Percentiles rank a stretch among this genome's conserved stretches.
phyloP scores from a whole-genome alignment of 2,888 invertebrate genomes.

The Halictus quadricinctus region DNA sequence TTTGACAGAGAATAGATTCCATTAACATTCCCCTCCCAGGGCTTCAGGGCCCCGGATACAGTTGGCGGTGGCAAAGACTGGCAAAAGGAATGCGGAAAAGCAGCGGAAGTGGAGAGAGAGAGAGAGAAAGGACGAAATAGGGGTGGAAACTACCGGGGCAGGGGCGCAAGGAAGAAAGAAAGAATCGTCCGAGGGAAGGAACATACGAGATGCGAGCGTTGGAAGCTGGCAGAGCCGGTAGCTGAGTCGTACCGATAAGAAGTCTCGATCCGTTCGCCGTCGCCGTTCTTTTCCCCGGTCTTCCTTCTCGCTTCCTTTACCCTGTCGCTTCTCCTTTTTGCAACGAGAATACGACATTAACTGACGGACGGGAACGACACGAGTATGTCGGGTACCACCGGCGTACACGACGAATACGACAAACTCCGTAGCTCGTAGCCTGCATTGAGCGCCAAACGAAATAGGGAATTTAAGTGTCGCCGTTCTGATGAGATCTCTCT shows the following conservation, averaged over 20 bases:
- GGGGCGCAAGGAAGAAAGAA: background rate
- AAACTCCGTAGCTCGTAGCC: constrained; percentile 61
- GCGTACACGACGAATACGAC: constrained; percentile 57
- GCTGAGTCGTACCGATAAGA: constrained; percentile 78
- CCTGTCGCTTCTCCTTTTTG: constrained; percentile 64
- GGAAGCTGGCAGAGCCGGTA: constrained; percentile 69
- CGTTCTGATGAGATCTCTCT: constrained; percentile 74
- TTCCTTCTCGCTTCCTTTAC: constrained; percentile 37
- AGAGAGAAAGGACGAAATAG: constrained; percentile 19
- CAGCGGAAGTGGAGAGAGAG: constrained; percentile 39
- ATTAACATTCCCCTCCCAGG: constrained; percentile 73
- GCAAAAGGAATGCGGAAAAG: constrained; percentile 49
- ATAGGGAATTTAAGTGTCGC: constrained; percentile 78
- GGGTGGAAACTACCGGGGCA: background rate
- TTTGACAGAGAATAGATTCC: constrained; percentile 77
- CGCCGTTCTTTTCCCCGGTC: constrained; percentile 37
- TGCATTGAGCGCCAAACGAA: constrained; percentile 74
- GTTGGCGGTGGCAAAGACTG: constrained; percentile 43
- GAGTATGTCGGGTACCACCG: constrained; percentile 31
- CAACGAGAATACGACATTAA: constrained; percentile 75
- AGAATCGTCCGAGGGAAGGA: constrained; percentile 43
- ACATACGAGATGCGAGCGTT: constrained; percentile 63
- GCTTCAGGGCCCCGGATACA: constrained; percentile 47
- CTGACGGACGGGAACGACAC: constrained; percentile 65
- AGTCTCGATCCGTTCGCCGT: constrained; percentile 73